phyloP scores from a whole-genome alignment of 2,888 invertebrate genomes.

The Pyralis farinalis region DNA sequence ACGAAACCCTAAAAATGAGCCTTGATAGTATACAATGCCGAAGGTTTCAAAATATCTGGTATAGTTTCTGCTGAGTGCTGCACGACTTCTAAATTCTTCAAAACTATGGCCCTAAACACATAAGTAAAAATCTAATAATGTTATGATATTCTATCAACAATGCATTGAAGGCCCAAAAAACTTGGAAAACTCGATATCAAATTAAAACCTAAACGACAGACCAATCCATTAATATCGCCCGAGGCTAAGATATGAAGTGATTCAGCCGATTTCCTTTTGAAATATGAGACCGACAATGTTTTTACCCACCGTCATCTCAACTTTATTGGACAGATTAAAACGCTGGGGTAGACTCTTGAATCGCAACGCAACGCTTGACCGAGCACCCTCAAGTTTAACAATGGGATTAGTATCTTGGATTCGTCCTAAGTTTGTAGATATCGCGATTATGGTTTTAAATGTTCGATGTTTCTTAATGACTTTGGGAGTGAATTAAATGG shows the following conservation, averaged over 20 bases:
- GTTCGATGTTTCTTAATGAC: constrained; percentile 5
- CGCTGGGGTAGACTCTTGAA: too few species aligned
- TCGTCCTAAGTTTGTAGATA: constrained; percentile 6
- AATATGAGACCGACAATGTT: constrained; percentile 40
- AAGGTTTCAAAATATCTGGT: too few species aligned
- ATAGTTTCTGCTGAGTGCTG: too few species aligned
- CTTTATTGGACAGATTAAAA: constrained; percentile 45
- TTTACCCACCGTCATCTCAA: constrained; percentile 31
- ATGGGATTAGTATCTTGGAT: constrained; percentile 12
- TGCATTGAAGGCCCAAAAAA: neutral
- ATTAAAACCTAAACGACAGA: constrained; percentile 29
- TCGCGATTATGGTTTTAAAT: constrained; percentile 5
- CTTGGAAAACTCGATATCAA: constrained; percentile 18
- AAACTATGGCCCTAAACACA: too few species aligned
- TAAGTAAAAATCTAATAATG: too few species aligned
- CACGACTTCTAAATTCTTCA: too few species aligned
- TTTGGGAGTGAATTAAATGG: constrained; percentile 1
- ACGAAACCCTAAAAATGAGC: too few species aligned
- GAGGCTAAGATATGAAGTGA: constrained; percentile 26
- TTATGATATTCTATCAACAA: too few species aligned
- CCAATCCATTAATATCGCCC: constrained; percentile 37
- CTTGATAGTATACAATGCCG: too few species aligned
- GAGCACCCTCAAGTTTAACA: constrained; percentile 13
- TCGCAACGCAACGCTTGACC: constrained; percentile 16
- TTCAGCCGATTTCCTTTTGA: constrained; percentile 26